Evolutionary conservation across 1,140 invertebrate genomes (phyloP).

Genomic region (Dreissena rostriformis): DNA sequence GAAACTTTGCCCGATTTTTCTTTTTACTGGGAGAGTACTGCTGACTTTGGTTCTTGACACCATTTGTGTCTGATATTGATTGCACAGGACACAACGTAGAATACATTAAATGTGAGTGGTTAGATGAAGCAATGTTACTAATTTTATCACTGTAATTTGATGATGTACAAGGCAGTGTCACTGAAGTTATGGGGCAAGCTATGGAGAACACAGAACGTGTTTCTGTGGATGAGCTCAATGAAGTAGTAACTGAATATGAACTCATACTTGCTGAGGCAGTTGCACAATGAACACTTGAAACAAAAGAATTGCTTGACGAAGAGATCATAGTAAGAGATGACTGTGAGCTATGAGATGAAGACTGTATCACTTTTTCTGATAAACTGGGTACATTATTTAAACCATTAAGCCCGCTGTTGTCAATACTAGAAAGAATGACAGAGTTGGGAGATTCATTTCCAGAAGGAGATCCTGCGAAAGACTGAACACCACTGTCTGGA

Average conservation of each 20-base stretch:
- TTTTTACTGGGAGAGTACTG: slow-evolving; percentile 40
- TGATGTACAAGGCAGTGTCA: slow-evolving; percentile 16
- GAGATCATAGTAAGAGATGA: not conserved
- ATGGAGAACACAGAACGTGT: slow-evolving; percentile 36
- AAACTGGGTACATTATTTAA: too few relatives aligned
- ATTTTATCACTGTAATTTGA: not conserved
- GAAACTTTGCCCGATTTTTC: slow-evolving; percentile 55
- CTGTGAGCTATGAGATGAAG: too few relatives aligned
- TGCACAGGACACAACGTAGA: too few relatives aligned
- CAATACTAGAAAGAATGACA: not conserved
- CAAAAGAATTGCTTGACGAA: slow-evolving; percentile 26
- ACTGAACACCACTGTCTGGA: slow-evolving; percentile 94
- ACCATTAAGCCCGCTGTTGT: too few relatives aligned
- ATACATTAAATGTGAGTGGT: too few relatives aligned
- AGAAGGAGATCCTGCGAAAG: slow-evolving; percentile 91
- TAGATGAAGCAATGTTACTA: not conserved
- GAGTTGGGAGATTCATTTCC: slow-evolving; percentile 64
- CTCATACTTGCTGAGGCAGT: slow-evolving; percentile 43
- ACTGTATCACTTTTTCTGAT: too few relatives aligned
- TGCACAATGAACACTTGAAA: slow-evolving; percentile 47
- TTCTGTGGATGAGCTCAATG: slow-evolving; percentile 35
- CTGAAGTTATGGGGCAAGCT: slow-evolving; percentile 14
- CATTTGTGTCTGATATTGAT: too few relatives aligned
- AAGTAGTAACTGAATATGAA: slow-evolving; percentile 44
- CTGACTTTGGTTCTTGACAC: too few relatives aligned